phyloP scores from a whole-genome alignment of 2,888 invertebrate species.

The Ichneumoninae sp. region DNA sequence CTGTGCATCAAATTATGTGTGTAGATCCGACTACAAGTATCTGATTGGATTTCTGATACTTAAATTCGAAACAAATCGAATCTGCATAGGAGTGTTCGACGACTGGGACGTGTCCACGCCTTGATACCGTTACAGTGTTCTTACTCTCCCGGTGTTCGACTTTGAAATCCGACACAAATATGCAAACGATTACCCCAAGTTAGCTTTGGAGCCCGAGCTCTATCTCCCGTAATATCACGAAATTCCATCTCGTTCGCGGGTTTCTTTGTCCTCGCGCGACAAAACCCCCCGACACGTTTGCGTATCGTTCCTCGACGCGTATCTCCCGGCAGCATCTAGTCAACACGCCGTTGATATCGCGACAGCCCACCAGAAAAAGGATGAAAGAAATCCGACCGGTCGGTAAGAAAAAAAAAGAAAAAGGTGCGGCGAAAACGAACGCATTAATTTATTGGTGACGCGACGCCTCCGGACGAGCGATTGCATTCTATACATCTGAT shows the following conservation, averaged over 20 bases:
- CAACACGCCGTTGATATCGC: slow-evolving; percentile 24
- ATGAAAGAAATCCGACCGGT: slow-evolving; percentile 39
- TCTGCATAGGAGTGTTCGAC: too few species aligned
- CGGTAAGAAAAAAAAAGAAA: slow-evolving; percentile 42
- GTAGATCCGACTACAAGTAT: too few species aligned
- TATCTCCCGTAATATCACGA: slow-evolving; percentile 30
- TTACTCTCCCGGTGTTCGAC: background rate
- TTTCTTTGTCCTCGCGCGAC: slow-evolving; percentile 24
- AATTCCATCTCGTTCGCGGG: slow-evolving; percentile 28
- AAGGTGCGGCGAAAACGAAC: slow-evolving; percentile 49
- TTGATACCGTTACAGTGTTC: too few species aligned
- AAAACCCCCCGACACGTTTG: slow-evolving; percentile 15
- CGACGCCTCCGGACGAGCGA: slow-evolving; percentile 60
- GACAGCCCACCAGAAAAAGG: slow-evolving; percentile 33
- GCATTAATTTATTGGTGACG: slow-evolving; percentile 67
- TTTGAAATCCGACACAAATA: background rate
- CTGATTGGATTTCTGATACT: too few species aligned
- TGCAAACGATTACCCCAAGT: background rate
- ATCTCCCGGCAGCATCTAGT: slow-evolving; percentile 24
- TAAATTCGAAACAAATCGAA: too few species aligned
- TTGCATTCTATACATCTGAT: slow-evolving; percentile 50
- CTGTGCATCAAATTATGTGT: too few species aligned
- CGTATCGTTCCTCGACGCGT: slow-evolving; percentile 10
- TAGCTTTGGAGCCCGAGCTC: background rate
- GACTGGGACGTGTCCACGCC: too few species aligned